Conservation (phyloP, 1,140 invertebrate species). For the Dreissena rostriformis region DNA sequence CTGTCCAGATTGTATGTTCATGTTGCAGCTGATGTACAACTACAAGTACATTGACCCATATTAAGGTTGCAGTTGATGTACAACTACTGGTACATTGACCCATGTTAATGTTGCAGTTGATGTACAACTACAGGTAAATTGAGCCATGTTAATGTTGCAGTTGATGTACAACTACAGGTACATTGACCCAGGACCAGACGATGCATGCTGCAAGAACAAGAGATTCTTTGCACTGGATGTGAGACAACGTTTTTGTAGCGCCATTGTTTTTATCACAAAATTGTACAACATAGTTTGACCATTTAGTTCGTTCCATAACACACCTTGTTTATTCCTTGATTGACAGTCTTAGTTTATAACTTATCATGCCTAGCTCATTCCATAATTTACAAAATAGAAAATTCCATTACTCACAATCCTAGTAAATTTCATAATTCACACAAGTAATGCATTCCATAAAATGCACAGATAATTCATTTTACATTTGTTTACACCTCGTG, state of each 20-base stretch:
- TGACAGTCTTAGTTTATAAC: too few relatives aligned
- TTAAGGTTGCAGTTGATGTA: conserved; percentile 57
- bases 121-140: conserved; percentile 61
- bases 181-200: conserved; percentile 63
- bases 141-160: conserved; percentile 63
- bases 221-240: conserved; percentile 63
- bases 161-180: conserved; percentile 61
- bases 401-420: too few relatives aligned
- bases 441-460: too few relatives aligned
- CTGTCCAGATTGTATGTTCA: not conserved
- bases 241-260: not conserved
- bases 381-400: too few relatives aligned
- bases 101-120: conserved; percentile 58
- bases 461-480: too few relatives aligned
- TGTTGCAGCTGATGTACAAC: conserved; percentile 58
- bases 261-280: too few relatives aligned
- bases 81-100: conserved; percentile 63
- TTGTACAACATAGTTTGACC: too few relatives aligned
- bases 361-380: too few relatives aligned
- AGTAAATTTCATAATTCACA: too few relatives aligned
- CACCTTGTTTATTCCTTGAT: too few relatives aligned
- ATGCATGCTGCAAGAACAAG: conserved; percentile 50
- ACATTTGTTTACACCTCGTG: too few relatives aligned
- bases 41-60: conserved; percentile 63
- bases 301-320: too few relatives aligned